Percentiles rank a stretch among this genome's conserved stretches.
phyloP scores from a whole-genome alignment of 2,797 vertebrate genomes.

The Oryzias sinensis region DNA sequence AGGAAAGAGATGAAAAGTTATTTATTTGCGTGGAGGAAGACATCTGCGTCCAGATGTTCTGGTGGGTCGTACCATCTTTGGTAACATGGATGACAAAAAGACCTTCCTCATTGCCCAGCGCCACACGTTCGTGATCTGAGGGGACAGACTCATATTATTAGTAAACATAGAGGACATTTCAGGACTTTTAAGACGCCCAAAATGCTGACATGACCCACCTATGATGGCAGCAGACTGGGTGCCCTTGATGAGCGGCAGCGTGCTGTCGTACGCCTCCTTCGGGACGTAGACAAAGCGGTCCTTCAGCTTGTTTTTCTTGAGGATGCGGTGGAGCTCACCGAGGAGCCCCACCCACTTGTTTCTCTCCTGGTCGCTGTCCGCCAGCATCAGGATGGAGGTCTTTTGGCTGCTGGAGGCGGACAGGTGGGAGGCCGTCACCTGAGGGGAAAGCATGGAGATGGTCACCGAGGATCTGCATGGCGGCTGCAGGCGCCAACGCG shows the following conservation, averaged over 20 bases:
- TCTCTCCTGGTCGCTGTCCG: conserved; percentile 92
- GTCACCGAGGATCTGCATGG: too few relatives aligned
- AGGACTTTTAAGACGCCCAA: background rate
- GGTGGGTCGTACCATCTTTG: conserved; percentile 89
- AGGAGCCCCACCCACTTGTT: conserved; percentile 96
- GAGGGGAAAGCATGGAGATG: conserved; percentile 5
- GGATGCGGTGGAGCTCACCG: conserved; percentile 92
- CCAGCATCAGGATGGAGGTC: conserved; percentile 93
- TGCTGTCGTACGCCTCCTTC: conserved; percentile 97
- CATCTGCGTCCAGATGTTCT: background rate
- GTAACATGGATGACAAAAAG: conserved; percentile 96
- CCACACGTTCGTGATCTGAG: conserved; percentile 96
- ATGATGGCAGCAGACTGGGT: conserved; percentile 95
- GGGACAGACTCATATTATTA: background rate
- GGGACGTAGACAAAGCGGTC: conserved; percentile 95
- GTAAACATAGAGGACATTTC: background rate
- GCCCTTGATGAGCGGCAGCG: conserved; percentile 96
- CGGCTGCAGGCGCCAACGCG: too few relatives aligned
- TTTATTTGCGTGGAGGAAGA: background rate
- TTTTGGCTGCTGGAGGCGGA: conserved; percentile 88
- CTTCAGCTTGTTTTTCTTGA: conserved; percentile 98
- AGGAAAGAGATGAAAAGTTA: background rate
- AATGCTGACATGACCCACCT: conserved; percentile 68
- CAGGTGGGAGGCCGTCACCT: conserved; percentile 96
- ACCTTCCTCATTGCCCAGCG: conserved; percentile 97